phyloP scores from a whole-genome alignment of 2,888 invertebrate genomes.

The Rhagium mordax region DNA sequence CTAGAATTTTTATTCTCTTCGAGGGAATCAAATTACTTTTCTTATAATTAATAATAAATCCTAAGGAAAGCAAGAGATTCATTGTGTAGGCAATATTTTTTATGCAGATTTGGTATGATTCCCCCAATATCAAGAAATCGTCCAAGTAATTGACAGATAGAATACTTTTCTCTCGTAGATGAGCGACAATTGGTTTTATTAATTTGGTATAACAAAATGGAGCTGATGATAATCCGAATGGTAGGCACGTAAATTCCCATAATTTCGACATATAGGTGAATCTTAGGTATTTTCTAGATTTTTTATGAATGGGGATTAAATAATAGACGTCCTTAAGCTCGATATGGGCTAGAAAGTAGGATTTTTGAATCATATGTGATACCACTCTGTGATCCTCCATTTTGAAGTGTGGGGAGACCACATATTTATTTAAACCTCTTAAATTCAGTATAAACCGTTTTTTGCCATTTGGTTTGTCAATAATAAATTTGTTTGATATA shows the following conservation, averaged over 20 bases:
- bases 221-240: not conserved
- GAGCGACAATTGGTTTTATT: not conserved
- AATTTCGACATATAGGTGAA: not conserved
- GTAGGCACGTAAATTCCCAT: not conserved
- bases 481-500: not conserved
- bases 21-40: not conserved
- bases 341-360: not conserved
- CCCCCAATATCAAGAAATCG: not conserved
- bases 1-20: not conserved
- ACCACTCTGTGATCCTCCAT: not conserved
- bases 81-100: not conserved
- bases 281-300: not conserved
- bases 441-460: constrained; percentile 12
- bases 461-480: constrained; percentile 5
- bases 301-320: not conserved
- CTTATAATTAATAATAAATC: not conserved
- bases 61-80: not conserved
- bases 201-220: not conserved
- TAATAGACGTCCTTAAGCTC: not conserved
- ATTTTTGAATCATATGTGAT: not conserved
- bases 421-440: constrained; percentile 1
- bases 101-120: not conserved
- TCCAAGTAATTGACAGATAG: not conserved
- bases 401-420: not conserved
- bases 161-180: not conserved